Percentiles rank a stretch among this genome's conserved stretches.
Evolutionary conservation across 2,888 invertebrate species (phyloP).

Genomic region (Agonopterix alstromeriana): DNA sequence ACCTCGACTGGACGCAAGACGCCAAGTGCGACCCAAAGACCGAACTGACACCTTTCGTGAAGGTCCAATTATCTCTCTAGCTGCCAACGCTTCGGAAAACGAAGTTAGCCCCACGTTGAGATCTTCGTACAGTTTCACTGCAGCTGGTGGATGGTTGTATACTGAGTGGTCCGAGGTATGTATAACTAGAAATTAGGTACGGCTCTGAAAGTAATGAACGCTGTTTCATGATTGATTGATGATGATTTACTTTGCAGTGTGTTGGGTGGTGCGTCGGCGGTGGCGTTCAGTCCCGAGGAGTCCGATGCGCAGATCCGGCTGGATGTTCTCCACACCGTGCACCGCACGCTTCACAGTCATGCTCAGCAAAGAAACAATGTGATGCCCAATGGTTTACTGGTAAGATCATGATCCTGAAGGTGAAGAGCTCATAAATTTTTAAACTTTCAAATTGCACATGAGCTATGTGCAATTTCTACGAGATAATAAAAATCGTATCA

Average conservation of each 20-base stretch:
- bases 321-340: conserved; percentile 76
- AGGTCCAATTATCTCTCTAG: conserved; percentile 53
- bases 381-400: conserved; percentile 90
- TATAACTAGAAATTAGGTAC: too few relatives aligned
- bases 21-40: conserved; percentile 58
- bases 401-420: too few relatives aligned
- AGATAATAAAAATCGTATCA: too few relatives aligned
- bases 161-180: conserved; percentile 78
- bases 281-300: conserved; percentile 84
- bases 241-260: conserved; percentile 74
- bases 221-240: neutral
- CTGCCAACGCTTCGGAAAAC: conserved; percentile 45
- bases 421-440: too few relatives aligned
- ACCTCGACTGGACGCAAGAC: conserved; percentile 52
- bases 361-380: conserved; percentile 82
- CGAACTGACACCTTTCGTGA: conserved; percentile 57
- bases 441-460: too few relatives aligned
- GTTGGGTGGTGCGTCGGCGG: conserved; percentile 85
- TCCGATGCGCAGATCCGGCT: conserved; percentile 82
- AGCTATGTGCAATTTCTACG: too few relatives aligned
- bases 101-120: conserved; percentile 40
- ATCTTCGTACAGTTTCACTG: conserved; percentile 49
- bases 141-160: conserved; percentile 74
- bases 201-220: too few relatives aligned
- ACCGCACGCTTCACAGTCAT: conserved; percentile 80